Evolutionary conservation across 2,797 vertebrate species (phyloP).

Genomic region (Micropoecilia bifurca): DNA sequence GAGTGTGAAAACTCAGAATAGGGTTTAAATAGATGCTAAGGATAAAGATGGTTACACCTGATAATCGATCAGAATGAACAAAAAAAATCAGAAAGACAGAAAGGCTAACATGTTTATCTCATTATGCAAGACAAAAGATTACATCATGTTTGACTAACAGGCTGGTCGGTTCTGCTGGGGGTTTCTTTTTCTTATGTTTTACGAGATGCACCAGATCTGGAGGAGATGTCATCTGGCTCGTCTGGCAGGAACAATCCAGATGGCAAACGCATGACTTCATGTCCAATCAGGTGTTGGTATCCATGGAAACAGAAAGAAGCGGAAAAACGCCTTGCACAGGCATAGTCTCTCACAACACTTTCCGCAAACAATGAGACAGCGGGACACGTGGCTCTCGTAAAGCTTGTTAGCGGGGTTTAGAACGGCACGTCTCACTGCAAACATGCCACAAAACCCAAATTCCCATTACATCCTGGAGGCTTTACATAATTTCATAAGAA

Average conservation of each 20-base stretch:
- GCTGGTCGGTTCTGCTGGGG: slow-evolving; percentile 21
- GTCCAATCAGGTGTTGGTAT: slow-evolving; percentile 78
- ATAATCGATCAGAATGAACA: slow-evolving; percentile 29
- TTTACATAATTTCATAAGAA: slow-evolving; percentile 24
- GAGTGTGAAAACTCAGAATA: slow-evolving; percentile 64
- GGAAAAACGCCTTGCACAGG: slow-evolving; percentile 61
- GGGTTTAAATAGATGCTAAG: slow-evolving; percentile 57
- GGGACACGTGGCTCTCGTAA: slow-evolving; percentile 52
- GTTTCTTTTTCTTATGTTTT: neutral
- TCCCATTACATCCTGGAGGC: slow-evolving; percentile 12
- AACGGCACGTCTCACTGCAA: slow-evolving; percentile 44
- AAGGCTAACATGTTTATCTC: slow-evolving; percentile 41
- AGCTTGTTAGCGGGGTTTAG: slow-evolving; percentile 50
- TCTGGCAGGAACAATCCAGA: slow-evolving; percentile 65
- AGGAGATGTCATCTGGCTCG: slow-evolving; percentile 59
- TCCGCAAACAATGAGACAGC: slow-evolving; percentile 55
- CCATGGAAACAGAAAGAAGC: slow-evolving; percentile 79
- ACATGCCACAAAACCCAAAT: slow-evolving; percentile 26
- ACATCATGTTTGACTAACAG: slow-evolving; percentile 36
- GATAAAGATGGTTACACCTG: slow-evolving; percentile 55
- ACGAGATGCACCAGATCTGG: slow-evolving; percentile 41
- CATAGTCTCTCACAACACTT: slow-evolving; percentile 43
- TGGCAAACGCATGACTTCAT: slow-evolving; percentile 70
- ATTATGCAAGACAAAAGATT: slow-evolving; percentile 49
- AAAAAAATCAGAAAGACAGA: slow-evolving; percentile 27